Percentiles rank a stretch among this genome's conserved stretches.
These are phyloP conservation scores for Hololepta plana DNA, from an alignment of 2,888 invertebrate species.

Conservation along the genomic window DNA sequence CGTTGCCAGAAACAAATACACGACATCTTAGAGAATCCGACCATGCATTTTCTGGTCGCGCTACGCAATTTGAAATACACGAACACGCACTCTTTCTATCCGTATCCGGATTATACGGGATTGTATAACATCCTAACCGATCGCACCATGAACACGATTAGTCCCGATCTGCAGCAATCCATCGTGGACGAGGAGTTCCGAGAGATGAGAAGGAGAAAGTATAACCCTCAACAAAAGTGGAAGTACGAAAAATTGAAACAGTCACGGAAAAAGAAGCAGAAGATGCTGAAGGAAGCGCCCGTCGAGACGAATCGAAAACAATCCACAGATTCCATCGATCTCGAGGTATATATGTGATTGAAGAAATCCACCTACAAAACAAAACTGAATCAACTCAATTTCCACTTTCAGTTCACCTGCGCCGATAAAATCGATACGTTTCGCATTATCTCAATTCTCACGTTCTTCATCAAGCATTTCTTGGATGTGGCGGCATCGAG, in stretches of 20 bases:
- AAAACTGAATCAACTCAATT: too few relatives aligned
- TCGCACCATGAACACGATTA: constrained; percentile 6
- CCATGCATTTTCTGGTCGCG: constrained; percentile 49
- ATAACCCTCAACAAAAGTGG: constrained; percentile 11
- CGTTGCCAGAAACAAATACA: constrained; percentile 47
- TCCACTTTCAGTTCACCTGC: too few relatives aligned
- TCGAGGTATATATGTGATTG: constrained; percentile 27
- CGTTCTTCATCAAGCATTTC: constrained; percentile 54
- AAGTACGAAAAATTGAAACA: constrained; percentile 9
- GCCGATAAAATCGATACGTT: background rate
- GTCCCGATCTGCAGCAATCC: constrained; percentile 3
- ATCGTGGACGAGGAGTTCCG: constrained; percentile 2
- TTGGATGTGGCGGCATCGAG: constrained; percentile 50
- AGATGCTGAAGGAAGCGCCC: constrained; percentile 12
- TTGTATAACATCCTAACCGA: constrained; percentile 15
- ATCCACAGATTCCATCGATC: constrained; percentile 31
- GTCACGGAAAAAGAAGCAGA: constrained; percentile 9
- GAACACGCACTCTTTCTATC: constrained; percentile 43
- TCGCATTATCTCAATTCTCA: too few relatives aligned
- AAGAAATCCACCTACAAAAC: too few relatives aligned
- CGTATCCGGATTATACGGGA: constrained; percentile 37
- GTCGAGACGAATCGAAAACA: constrained; percentile 9
- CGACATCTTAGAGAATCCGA: constrained; percentile 50
- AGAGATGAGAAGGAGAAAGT: constrained; percentile 7
- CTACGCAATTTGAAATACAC: constrained; percentile 47